A percentile compares a stretch with the other conserved stretches of the same genome.
phyloP scores from a whole-genome alignment of 2,797 vertebrate genomes.

The Pelodytes ibericus region DNA sequence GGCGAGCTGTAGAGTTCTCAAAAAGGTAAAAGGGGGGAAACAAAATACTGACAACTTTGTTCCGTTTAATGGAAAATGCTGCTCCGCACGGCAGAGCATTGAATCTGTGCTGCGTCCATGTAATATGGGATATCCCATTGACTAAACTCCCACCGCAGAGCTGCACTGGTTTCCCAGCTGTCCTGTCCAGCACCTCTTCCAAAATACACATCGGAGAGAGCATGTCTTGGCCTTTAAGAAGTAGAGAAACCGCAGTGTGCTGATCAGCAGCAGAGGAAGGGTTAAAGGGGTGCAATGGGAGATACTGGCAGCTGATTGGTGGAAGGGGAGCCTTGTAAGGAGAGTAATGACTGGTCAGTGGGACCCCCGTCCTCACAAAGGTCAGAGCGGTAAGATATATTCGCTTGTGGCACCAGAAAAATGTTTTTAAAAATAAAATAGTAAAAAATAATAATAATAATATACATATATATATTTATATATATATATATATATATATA shows the following conservation, averaged over 20 bases:
- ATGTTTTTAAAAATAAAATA: constrained; percentile 10
- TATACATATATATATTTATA: no score
- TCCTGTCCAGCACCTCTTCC: no score
- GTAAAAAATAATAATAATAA: no score
- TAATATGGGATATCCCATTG: background rate
- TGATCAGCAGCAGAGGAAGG: background rate
- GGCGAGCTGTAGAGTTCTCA: background rate
- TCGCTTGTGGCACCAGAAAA: constrained; percentile 29
- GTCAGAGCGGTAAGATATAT: background rate
- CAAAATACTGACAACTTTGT: constrained; percentile 13
- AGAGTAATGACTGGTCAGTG: background rate
- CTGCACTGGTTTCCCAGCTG: no score
- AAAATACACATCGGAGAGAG: accelerated
- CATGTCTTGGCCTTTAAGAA: no score
- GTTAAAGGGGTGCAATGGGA: background rate
- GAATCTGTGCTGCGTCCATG: background rate
- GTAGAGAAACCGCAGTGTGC: no score
- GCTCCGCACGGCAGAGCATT: constrained; percentile 40
- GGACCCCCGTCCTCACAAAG: background rate
- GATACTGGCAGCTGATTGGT: background rate
- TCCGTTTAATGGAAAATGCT: constrained; percentile 47
- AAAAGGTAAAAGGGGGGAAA: background rate
- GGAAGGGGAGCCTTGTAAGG: background rate
- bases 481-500: no score
- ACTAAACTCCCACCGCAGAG: background rate